Evolutionary conservation across 2,797 vertebrate genomes (phyloP).

Genomic region (Falco berigora): DNA sequence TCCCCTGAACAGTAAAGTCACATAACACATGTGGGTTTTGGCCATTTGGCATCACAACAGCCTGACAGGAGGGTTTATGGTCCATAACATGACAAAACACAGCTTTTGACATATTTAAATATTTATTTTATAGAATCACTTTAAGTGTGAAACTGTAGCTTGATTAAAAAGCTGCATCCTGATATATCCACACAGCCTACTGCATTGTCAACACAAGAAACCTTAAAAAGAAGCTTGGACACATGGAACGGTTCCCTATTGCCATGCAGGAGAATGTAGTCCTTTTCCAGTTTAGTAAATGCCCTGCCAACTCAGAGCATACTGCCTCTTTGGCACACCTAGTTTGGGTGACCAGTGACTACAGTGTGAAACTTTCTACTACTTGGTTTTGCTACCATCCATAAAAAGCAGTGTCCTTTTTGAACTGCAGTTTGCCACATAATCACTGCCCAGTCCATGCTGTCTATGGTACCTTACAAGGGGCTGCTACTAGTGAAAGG

Average conservation of each 20-base stretch:
- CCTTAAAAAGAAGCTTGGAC: neutral
- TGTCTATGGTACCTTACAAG: neutral
- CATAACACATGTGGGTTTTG: neutral
- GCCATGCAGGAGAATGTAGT: neutral
- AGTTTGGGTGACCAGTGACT: neutral
- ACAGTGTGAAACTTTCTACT: neutral
- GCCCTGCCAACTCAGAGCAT: neutral
- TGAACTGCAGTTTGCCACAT: neutral
- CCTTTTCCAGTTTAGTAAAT: neutral
- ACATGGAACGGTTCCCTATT: neutral
- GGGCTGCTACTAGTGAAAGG: neutral
- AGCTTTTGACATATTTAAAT: constrained; percentile 11
- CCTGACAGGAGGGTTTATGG: neutral
- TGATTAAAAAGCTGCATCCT: neutral
- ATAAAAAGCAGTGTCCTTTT: neutral
- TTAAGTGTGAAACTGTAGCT: neutral
- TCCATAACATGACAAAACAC: neutral
- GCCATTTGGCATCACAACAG: neutral
- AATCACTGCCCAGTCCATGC: neutral
- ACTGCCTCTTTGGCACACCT: neutral
- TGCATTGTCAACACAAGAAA: neutral
- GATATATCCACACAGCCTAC: neutral
- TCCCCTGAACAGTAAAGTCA: neutral
- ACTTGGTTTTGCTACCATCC: neutral
- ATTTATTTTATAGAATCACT: constrained; percentile 45